These are phyloP conservation scores for Andrena bicolor DNA, from an alignment of 2,888 invertebrate species.

Conservation along the genomic window DNA sequence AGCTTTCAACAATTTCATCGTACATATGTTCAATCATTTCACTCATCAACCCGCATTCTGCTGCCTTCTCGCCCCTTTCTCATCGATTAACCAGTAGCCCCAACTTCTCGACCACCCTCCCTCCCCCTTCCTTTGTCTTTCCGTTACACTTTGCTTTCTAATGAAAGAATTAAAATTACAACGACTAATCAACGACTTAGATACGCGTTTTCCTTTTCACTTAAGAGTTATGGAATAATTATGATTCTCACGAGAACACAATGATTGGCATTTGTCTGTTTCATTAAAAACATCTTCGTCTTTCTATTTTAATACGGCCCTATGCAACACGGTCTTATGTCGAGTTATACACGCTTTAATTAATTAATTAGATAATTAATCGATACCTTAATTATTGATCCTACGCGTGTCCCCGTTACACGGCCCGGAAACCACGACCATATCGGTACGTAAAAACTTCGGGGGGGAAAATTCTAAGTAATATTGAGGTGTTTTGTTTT, in stretches of 20 bases:
- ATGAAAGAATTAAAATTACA: slow-evolving; percentile 77
- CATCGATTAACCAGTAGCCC: slow-evolving; percentile 1
- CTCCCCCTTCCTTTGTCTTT: slow-evolving; percentile 11
- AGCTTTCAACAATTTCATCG: background rate
- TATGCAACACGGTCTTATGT: slow-evolving; percentile 73
- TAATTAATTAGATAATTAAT: slow-evolving; percentile 78
- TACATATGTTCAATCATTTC: background rate
- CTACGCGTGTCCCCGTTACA: slow-evolving; percentile 56
- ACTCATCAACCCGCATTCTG: background rate
- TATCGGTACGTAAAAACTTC: slow-evolving; percentile 28
- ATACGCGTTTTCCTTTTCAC: slow-evolving; percentile 71
- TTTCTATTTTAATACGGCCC: slow-evolving; percentile 76
- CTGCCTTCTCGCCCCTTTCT: background rate
- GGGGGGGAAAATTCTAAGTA: slow-evolving; percentile 72
- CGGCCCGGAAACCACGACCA: slow-evolving; percentile 40
- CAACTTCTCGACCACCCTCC: slow-evolving; percentile 11
- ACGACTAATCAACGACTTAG: slow-evolving; percentile 81
- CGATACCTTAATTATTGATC: slow-evolving; percentile 77
- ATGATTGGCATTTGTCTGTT: slow-evolving; percentile 80
- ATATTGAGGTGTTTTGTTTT: slow-evolving; percentile 65
- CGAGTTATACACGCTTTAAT: slow-evolving; percentile 74
- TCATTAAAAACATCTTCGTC: slow-evolving; percentile 78
- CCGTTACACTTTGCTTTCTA: slow-evolving; percentile 56
- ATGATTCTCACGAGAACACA: slow-evolving; percentile 82
- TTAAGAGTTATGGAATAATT: slow-evolving; percentile 81